A percentile compares a stretch with the other conserved stretches of the same genome.
phyloP scores from a whole-genome alignment of 2,113 vertebrate genomes.

The Heterotis niloticus region DNA sequence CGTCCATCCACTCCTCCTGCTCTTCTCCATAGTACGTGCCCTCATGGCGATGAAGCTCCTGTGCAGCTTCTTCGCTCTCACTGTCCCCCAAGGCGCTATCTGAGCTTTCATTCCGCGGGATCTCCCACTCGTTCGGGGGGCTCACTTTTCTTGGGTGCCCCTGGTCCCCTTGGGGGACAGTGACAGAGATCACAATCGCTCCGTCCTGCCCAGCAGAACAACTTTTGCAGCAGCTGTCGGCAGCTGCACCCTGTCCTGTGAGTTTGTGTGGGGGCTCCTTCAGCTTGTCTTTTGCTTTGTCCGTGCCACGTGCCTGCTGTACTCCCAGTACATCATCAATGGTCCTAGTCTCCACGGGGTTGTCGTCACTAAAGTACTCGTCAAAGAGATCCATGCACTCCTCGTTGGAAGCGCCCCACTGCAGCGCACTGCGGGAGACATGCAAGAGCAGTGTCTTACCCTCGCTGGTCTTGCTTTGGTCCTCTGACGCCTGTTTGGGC shows the following conservation, averaged over 20 bases:
- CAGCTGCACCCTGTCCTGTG: conserved; percentile 33
- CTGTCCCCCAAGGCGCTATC: conserved; percentile 97
- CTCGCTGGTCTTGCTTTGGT: conserved; percentile 74
- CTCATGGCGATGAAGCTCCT: conserved; percentile 61
- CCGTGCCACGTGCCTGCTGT: conserved; percentile 22
- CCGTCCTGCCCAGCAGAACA: conserved; percentile 80
- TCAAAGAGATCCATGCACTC: conserved; percentile 79
- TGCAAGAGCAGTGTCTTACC: conserved; percentile 61
- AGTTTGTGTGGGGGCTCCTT: conserved; percentile 33
- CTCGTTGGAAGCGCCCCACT: conserved; percentile 62
- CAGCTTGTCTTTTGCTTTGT: conserved; percentile 36
- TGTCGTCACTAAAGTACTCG: conserved; percentile 79
- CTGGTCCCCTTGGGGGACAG: conserved; percentile 70
- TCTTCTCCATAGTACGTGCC: conserved; percentile 67
- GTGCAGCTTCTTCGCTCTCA: conserved; percentile 83
- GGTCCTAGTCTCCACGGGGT: conserved; percentile 78
- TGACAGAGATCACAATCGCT: conserved; percentile 70
- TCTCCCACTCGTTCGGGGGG: conserved; percentile 84
- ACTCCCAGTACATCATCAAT: conserved; percentile 70
- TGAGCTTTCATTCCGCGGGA: conserved; percentile 97
- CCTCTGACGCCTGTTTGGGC: conserved; percentile 61
- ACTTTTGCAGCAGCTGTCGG: conserved; percentile 66
- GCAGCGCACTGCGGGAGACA: conserved; percentile 61
- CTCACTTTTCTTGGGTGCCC: conserved; percentile 70
- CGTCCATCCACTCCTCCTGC: conserved; percentile 90